Percentiles rank a stretch among this genome's conserved stretches.
Conservation (phyloP, 64 coral and sea anemone species). For the Cladopsammia gracilis region DNA sequence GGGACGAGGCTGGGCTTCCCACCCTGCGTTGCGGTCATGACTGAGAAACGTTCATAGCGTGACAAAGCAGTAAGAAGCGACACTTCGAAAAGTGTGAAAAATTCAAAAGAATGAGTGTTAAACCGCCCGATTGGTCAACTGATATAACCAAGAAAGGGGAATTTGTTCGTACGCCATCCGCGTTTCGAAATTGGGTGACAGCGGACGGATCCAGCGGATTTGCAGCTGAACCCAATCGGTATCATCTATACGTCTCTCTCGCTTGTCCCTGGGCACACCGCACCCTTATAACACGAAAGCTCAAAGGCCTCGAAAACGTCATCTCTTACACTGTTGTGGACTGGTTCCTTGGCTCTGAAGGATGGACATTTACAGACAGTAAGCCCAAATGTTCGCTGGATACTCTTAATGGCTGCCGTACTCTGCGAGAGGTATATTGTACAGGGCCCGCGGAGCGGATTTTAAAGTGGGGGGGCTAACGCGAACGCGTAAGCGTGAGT, state of each 20-base stretch:
- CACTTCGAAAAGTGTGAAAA: not conserved
- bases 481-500: too few species aligned
- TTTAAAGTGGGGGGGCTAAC: too few species aligned
- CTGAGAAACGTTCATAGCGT: too few species aligned
- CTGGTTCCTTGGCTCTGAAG: constrained; percentile 66
- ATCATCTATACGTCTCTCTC: constrained; percentile 86
- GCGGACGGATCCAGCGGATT: constrained; percentile 84
- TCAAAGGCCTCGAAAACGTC: constrained; percentile 88
- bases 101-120: constrained; percentile 9
- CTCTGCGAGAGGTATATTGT: constrained; percentile 84
- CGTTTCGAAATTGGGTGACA: constrained; percentile 77
- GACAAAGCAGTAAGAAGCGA: not conserved
- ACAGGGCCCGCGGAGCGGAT: too few species aligned
- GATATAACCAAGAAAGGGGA: constrained; percentile 73
- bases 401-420: constrained; percentile 81
- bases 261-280: constrained; percentile 93
- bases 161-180: constrained; percentile 54
- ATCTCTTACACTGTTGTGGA: constrained; percentile 92
- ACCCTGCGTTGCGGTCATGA: too few species aligned
- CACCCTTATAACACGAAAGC: constrained; percentile 71
- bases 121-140: constrained; percentile 25
- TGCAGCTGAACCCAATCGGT: constrained; percentile 81
- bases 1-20: too few species aligned
- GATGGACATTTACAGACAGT: constrained; percentile 81
- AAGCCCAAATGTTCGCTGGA: constrained; percentile 85